Evolutionary conservation across 2,113 vertebrate genomes (phyloP).

Genomic region (Pyrgilauda ruficollis): DNA sequence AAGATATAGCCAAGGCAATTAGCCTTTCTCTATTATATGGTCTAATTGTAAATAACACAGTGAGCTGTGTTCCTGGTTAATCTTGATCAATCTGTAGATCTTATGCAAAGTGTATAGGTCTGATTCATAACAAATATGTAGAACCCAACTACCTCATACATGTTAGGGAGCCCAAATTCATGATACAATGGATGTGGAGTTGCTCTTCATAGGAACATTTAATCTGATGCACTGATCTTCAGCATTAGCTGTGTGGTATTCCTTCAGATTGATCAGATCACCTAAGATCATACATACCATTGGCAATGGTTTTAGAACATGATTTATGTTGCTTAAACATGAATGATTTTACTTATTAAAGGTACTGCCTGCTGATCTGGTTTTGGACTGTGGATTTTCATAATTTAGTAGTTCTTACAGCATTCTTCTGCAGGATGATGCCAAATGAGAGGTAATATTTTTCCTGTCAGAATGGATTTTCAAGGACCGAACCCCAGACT

Average conservation of each 20-base stretch:
- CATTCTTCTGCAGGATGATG: not conserved
- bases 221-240: not conserved
- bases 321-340: not conserved
- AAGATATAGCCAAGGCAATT: not conserved
- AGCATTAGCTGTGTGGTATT: not conserved
- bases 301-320: not conserved
- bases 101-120: not conserved
- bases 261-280: not conserved
- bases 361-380: not conserved
- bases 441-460: not conserved
- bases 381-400: not conserved
- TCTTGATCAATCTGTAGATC: not conserved
- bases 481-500: slow-evolving; percentile 14
- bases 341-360: not conserved
- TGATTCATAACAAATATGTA: not conserved
- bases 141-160: not conserved
- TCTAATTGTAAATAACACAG: not conserved
- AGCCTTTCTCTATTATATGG: not conserved
- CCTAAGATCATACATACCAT: not conserved
- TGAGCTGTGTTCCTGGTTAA: not conserved
- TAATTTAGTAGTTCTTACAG: not conserved
- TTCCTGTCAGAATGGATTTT: not conserved
- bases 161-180: not conserved
- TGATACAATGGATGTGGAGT: not conserved
- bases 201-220: not conserved